Base-by-base conservation (phyloP, 2,888 invertebrate species). In the Nymphalis polychloros region DNA sequence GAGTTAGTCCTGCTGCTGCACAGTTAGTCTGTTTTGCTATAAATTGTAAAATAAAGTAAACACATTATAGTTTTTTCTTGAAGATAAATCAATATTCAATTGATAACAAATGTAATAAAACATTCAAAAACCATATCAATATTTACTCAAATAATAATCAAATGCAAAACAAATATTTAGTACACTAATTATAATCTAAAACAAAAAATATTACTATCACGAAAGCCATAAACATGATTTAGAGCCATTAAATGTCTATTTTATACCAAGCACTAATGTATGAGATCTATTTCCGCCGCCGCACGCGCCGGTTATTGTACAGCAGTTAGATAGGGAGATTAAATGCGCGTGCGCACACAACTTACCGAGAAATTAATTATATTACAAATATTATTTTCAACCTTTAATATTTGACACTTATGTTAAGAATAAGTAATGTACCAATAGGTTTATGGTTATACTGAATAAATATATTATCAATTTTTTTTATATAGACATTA, bases 271-370 rank as follows among this genome's bases (percentile, higher is more conserved):
- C 59, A 64, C 50, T n/a, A 59, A 23, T 27, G 19, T 70, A 64
- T 55, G 64, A 68, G 69, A 73, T 72, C 72, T 72, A 71, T 77
- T 74, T 77, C 76, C 75, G 72, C 71, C 63, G 61, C 68, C 76
- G 81, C 87, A 85, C 87, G 85, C 80, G 86, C 79, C 82, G 64
- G n/a, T 35, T 55, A 31, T 55, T 59, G 49, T 57, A 68, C 80
- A 80, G 82, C 68, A 77, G 83, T 85, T 87, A 86, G 85, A 86
- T 84, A 19, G 49, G 83, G 81, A 80, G 85, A 86, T 85, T 86
- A 83, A 84, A 77, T 73, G 74, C 74, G 78, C 77, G 75, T 79
- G 72, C 70, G 78, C 78, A 62, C 50, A 73, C 73, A 71, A 65
- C 64, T 69, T 72, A 72, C 63, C 75, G 68, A 69, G 55, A 65